phyloP scores from a whole-genome alignment of 2,797 vertebrate genomes.

The Peromyscus attwateri region DNA sequence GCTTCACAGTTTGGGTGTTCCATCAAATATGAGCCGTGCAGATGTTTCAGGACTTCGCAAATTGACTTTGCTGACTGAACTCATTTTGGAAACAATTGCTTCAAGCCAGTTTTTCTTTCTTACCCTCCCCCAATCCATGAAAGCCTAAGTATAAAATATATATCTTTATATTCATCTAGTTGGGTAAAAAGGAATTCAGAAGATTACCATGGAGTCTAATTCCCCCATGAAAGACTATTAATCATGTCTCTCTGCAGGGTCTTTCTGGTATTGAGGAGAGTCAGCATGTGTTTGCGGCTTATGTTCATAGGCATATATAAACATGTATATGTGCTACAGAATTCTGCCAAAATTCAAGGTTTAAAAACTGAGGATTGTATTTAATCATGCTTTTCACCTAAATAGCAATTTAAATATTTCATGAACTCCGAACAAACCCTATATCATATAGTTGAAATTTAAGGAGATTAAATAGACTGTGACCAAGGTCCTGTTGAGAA shows the following conservation, averaged over 20 bases:
- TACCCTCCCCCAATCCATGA: conserved; percentile 45
- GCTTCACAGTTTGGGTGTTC: conserved; percentile 77
- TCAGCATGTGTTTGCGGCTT: conserved; percentile 43
- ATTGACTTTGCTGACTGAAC: conserved; percentile 78
- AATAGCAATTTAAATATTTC: conserved; percentile 58
- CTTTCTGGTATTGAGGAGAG: conserved; percentile 47
- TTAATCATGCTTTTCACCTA: conserved; percentile 8
- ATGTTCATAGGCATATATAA: conserved; percentile 50
- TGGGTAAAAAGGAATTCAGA: conserved; percentile 77
- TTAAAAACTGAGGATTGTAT: conserved; percentile 66
- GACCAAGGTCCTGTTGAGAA: conserved; percentile 48
- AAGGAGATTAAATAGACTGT: conserved; percentile 34
- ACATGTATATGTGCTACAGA: conserved; percentile 70
- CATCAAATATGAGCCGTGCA: conserved; percentile 76
- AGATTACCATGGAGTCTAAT: conserved; percentile 82
- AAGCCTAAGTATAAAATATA: conserved; percentile 63
- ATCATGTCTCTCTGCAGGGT: conserved; percentile 8
- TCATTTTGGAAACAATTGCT: conserved; percentile 77
- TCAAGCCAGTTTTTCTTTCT: conserved; percentile 75
- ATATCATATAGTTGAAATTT: conserved; percentile 70
- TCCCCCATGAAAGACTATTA: conserved; percentile 68
- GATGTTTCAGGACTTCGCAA: conserved; percentile 79
- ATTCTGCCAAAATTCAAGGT: conserved; percentile 70
- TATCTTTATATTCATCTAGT: conserved; percentile 75
- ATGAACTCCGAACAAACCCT: conserved; percentile 57